Evolutionary conservation across 2,797 vertebrate genomes (phyloP).

Genomic region (Phoeniculus purpureus): DNA sequence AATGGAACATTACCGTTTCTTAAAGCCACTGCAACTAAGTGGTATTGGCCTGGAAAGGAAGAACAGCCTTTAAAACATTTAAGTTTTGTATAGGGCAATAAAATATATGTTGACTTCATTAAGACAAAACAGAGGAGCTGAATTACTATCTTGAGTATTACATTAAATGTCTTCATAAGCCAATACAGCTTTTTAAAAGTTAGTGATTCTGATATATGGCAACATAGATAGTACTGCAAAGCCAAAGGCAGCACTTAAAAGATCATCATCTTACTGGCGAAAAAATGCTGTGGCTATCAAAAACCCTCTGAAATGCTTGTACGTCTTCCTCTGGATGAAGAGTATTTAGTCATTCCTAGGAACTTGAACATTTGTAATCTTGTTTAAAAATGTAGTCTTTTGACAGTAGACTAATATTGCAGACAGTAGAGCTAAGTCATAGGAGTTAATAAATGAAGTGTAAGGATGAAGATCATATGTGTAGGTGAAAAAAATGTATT

Average conservation of each 20-base stretch:
- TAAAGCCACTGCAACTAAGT: background rate
- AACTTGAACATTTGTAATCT: background rate
- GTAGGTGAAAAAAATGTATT: background rate
- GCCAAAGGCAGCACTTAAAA: background rate
- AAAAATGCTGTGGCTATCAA: background rate
- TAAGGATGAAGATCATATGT: background rate
- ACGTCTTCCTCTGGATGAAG: background rate
- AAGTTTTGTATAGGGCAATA: background rate
- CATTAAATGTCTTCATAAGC: background rate
- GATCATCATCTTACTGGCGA: background rate
- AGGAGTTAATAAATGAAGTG: background rate
- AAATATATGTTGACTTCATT: background rate
- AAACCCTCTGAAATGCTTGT: background rate
- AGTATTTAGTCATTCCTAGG: background rate
- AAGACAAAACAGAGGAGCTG: background rate
- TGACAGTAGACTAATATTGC: slow-evolving; percentile 1
- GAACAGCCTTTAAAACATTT: background rate
- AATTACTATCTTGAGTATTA: background rate
- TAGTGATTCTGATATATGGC: background rate
- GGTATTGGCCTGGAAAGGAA: background rate
- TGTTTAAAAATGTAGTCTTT: slow-evolving; percentile 29
- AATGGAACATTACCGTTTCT: background rate
- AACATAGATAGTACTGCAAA: background rate
- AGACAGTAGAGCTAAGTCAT: background rate
- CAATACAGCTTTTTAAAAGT: background rate